Conservation (phyloP, 2,797 vertebrate genomes). For the Chrysocyon brachyurus region DNA sequence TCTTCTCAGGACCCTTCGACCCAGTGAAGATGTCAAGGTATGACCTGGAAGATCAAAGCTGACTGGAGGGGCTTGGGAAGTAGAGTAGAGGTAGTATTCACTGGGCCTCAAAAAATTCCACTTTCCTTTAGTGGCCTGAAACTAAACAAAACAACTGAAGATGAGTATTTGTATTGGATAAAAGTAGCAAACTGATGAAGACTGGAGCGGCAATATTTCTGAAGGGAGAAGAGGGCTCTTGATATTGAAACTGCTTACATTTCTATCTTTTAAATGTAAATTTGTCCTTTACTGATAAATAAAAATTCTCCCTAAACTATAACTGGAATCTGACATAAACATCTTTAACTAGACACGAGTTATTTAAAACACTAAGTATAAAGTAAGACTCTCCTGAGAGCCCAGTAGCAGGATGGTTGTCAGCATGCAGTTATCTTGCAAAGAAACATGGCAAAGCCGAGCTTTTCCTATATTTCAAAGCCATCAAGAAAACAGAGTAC, state of each 20-base stretch:
- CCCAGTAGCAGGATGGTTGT: neutral
- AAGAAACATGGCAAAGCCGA: neutral
- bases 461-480: neutral
- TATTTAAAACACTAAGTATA: neutral
- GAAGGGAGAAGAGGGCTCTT: neutral
- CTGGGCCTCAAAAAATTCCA: neutral
- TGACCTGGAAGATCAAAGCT: constrained; percentile 12
- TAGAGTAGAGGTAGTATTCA: neutral
- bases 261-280: neutral
- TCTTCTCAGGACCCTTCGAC: constrained; percentile 15
- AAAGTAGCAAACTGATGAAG: neutral
- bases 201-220: neutral
- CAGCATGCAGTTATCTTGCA: neutral
- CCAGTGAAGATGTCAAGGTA: neutral
- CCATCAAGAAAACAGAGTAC: neutral
- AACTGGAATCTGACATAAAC: neutral
- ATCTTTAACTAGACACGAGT: constrained; percentile 8
- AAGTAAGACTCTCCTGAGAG: neutral
- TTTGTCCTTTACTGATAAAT: neutral
- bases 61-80: neutral
- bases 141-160: neutral
- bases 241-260: neutral
- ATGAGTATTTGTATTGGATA: neutral
- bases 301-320: neutral
- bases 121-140: neutral